phyloP scores from a whole-genome alignment of 2,888 invertebrate species.

The Ferrisia virgata region DNA sequence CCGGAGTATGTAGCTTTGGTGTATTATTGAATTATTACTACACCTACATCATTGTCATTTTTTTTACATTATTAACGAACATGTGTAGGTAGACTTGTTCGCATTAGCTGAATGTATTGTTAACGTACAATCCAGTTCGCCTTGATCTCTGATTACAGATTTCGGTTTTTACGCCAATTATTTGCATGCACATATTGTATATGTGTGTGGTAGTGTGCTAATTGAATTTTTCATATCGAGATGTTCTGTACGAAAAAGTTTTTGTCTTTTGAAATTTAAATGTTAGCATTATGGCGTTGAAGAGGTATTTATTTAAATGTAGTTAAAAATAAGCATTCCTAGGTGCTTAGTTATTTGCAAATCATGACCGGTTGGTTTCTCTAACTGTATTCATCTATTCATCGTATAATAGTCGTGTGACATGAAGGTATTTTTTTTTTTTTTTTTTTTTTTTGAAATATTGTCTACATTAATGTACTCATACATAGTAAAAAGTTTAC shows the following conservation, averaged over 20 bases:
- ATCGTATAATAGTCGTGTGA: too few species aligned
- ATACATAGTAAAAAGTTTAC: too few species aligned
- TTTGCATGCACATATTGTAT: background rate
- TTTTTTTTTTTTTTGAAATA: too few species aligned
- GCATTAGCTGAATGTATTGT: background rate
- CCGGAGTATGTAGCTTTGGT: background rate
- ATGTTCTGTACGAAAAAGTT: background rate
- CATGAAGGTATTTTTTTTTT: too few species aligned
- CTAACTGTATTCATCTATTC: too few species aligned
- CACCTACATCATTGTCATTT: background rate
- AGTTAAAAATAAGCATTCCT: too few species aligned
- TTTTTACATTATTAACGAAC: background rate
- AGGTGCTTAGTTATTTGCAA: too few species aligned
- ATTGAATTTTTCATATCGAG: background rate
- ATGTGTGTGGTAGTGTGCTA: background rate
- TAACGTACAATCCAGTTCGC: conserved; percentile 1
- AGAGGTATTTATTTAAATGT: too few species aligned
- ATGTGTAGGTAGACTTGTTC: conserved; percentile 13
- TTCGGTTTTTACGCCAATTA: background rate
- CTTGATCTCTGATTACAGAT: background rate
- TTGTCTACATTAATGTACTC: too few species aligned
- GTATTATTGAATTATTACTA: background rate
- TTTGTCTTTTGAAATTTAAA: background rate
- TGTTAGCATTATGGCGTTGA: too few species aligned
- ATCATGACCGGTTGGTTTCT: too few species aligned